Conservation (phyloP, 2,888 invertebrate genomes). For the Lasioglossum malachurum region DNA sequence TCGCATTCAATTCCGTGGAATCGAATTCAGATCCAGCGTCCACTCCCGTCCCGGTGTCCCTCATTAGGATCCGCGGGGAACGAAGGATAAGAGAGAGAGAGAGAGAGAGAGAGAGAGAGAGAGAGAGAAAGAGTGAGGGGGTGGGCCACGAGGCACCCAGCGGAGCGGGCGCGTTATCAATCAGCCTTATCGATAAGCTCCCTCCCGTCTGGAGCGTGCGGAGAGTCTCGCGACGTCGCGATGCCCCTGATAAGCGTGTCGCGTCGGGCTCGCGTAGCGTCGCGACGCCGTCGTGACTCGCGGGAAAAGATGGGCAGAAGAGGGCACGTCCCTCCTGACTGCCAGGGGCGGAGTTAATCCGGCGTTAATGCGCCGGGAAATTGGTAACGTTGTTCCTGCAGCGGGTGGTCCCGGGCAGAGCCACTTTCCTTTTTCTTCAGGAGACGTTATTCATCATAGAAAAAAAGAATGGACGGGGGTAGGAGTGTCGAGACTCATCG, state of each 20-base stretch:
- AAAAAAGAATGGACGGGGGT: not conserved
- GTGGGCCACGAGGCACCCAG: conserved; percentile 2
- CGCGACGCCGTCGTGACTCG: conserved; percentile 55
- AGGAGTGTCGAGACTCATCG: not conserved
- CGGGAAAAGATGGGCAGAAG: conserved; percentile 39
- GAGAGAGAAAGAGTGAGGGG: not conserved
- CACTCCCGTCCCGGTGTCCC: not conserved
- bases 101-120: not conserved
- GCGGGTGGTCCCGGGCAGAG: conserved; percentile 26
- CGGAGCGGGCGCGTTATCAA: conserved; percentile 76
- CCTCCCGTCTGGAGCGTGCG: conserved; percentile 16
- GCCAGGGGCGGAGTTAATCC: conserved; percentile 51
- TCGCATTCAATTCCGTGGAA: conserved; percentile 8
- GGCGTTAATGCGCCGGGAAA: conserved; percentile 63
- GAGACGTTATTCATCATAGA: conserved; percentile 36
- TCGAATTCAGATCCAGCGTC: not conserved
- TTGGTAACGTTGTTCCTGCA: conserved; percentile 53
- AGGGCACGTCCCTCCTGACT: conserved; percentile 1
- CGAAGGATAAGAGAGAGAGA: not conserved
- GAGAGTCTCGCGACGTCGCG: conserved; percentile 51
- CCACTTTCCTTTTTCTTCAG: conserved; percentile 7
- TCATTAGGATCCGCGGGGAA: conserved; percentile 43
- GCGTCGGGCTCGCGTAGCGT: conserved; percentile 39
- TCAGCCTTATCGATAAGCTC: conserved; percentile 72
- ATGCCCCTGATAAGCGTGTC: conserved; percentile 62